phyloP scores from a whole-genome alignment of 2,797 vertebrate genomes.

The Cossypha polioptera region DNA sequence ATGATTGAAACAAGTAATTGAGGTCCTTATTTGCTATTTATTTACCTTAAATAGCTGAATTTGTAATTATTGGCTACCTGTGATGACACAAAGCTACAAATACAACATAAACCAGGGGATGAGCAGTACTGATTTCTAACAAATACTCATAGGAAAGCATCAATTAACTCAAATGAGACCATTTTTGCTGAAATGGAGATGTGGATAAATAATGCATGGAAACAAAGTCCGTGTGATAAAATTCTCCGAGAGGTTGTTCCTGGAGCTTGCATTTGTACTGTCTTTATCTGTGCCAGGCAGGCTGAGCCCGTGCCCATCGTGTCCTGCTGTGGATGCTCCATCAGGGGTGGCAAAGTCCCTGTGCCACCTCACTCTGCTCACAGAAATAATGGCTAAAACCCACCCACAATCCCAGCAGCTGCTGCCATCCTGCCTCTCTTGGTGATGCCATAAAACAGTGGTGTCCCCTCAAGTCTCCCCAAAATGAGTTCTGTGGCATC shows the following conservation, averaged over 20 bases:
- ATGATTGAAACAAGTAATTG: neutral
- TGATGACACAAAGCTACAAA: neutral
- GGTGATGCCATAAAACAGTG: neutral
- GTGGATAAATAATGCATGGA: conserved; percentile 42
- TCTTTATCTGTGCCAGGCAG: neutral
- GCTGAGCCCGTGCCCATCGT: neutral
- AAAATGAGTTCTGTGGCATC: neutral
- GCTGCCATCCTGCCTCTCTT: neutral
- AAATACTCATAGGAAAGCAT: neutral
- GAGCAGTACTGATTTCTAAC: neutral
- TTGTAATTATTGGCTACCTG: neutral
- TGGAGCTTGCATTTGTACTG: conserved; percentile 15
- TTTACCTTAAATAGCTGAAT: neutral
- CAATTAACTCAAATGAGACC: neutral
- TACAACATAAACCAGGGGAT: neutral
- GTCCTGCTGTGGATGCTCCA: neutral
- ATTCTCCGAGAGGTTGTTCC: neutral
- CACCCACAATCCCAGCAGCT: neutral
- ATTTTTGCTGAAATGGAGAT: neutral
- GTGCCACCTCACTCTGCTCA: neutral
- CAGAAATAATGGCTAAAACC: neutral
- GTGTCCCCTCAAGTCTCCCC: neutral
- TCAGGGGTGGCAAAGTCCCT: neutral
- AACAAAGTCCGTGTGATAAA: conserved; percentile 10
- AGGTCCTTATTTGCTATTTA: neutral